Base-by-base conservation (phyloP, 35 echinoderm and acorn worm species). In the Stichopus chloronotus region DNA sequence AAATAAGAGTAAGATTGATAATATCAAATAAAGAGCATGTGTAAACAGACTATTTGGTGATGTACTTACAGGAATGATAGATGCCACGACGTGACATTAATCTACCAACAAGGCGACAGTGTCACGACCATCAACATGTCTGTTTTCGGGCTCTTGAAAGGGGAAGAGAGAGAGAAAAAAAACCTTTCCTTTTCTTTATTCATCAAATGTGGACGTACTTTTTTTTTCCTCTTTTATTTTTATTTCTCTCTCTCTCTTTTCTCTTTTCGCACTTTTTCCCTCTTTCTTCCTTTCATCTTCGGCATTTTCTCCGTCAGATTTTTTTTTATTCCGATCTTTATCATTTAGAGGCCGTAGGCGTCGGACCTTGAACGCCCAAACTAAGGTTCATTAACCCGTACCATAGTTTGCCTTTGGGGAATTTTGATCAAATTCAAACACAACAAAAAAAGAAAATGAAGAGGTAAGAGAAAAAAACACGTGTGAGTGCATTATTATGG, bases 201-300 rank as follows among this genome's bases (percentile, higher is more conserved):
- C 80, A 83, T 83, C 80, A 53, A n/a, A 56, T 56, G 9, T 56
- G 30, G 80, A 83, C 55, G 80, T 55, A 83, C 80, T 83, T 83
- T 81, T 81, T 83, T 83, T 11, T 57, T 56, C 14, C 5, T 80
- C 19, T 19, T 83, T 4, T 54, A 6, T 83, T 56, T 20, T 56
- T 78, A 20, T 43, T 43, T 43, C 30, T 43, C 30, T 43, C 30
- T 43, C 30, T 43, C 30, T 43, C 30, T 43, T 43, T 43, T 43
- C 30, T 43, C 30, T 43, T 43, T 43, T 43, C 30, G 30, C 30
- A 43, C 30, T 43, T 43, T 43, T 43, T 43, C 30, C 30, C 30
- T 43, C 30, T 43, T 43, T 43, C 30, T 43, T 43, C 30, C 30
- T 43, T 43, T 43, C 30, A 43, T 43, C 30, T 43, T 43, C 30